phyloP scores from a whole-genome alignment of 2,888 invertebrate species.

The Malthinus seriepunctatus region DNA sequence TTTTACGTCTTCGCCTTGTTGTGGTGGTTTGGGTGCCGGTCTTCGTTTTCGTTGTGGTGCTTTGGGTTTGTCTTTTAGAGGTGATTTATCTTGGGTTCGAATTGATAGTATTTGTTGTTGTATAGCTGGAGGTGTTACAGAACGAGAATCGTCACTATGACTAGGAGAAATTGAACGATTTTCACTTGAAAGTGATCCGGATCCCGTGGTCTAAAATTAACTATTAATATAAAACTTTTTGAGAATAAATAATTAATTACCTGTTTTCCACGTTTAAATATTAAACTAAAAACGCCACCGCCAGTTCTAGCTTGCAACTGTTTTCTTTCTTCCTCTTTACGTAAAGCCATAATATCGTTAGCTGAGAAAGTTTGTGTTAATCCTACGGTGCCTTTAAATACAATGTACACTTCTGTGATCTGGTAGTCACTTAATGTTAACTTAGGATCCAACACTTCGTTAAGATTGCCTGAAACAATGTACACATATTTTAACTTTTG shows the following conservation, averaged over 20 bases:
- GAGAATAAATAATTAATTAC: slow-evolving; percentile 37
- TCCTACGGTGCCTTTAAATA: slow-evolving; percentile 58
- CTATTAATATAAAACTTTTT: background rate
- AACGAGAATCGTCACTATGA: slow-evolving; percentile 62
- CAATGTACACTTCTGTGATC: slow-evolving; percentile 66
- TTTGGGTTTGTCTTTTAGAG: slow-evolving; percentile 53
- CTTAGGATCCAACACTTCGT: slow-evolving; percentile 62
- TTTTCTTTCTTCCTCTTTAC: slow-evolving; percentile 62
- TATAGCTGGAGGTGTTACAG: slow-evolving; percentile 51
- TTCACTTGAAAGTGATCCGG: slow-evolving; percentile 53
- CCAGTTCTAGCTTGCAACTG: slow-evolving; percentile 56
- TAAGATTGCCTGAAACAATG: slow-evolving; percentile 58
- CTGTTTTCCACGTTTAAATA: slow-evolving; percentile 55
- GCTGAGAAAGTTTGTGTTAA: slow-evolving; percentile 54
- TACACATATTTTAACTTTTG: too few relatives aligned
- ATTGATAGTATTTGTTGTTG: slow-evolving; percentile 41
- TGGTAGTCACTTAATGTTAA: slow-evolving; percentile 65
- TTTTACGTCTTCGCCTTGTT: slow-evolving; percentile 27
- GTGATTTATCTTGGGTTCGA: slow-evolving; percentile 44
- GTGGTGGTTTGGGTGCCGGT: slow-evolving; percentile 63
- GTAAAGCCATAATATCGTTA: slow-evolving; percentile 60
- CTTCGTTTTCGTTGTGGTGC: slow-evolving; percentile 60
- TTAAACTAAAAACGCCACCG: slow-evolving; percentile 59
- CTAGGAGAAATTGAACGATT: slow-evolving; percentile 60
- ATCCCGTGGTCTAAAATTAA: slow-evolving; percentile 49